A percentile compares a stretch with the other conserved stretches of the same genome.
phyloP scores from a whole-genome alignment of 2,113 vertebrate genomes.

The Bettongia penicillata region DNA sequence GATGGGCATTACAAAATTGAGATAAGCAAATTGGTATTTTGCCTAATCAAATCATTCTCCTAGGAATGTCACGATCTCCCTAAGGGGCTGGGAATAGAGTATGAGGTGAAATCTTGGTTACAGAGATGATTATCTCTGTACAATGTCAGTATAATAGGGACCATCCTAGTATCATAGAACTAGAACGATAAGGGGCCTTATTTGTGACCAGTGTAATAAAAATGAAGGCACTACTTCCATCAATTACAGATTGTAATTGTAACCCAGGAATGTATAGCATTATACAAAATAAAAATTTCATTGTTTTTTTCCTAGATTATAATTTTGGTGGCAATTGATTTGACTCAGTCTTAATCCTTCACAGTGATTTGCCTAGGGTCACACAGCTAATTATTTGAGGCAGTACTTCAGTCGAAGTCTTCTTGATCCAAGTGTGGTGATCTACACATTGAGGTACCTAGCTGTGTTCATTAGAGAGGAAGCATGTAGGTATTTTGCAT shows the following conservation, averaged over 20 bases:
- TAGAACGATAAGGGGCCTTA: background rate
- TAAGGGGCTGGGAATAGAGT: background rate
- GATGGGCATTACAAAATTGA: constrained; percentile 18
- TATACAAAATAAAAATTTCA: background rate
- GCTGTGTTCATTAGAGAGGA: background rate
- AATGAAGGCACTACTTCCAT: background rate
- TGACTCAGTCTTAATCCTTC: background rate
- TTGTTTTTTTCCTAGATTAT: background rate
- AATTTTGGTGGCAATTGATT: background rate
- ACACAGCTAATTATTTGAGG: no score
- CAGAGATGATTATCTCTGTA: background rate
- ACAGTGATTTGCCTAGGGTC: no score
- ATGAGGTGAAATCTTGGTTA: background rate
- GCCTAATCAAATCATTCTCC: background rate
- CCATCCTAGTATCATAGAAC: background rate
- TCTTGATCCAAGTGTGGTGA: background rate
- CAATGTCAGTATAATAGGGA: background rate
- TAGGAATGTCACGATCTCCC: background rate
- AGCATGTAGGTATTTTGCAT: background rate
- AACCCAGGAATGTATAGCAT: background rate
- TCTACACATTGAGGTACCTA: background rate
- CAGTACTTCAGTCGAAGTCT: background rate
- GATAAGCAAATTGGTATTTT: background rate
- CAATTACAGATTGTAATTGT: no score
- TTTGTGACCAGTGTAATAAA: background rate